These are phyloP conservation scores for Sparidentex hasta DNA, from an alignment of 2,797 vertebrate species.

Conservation along the genomic window DNA sequence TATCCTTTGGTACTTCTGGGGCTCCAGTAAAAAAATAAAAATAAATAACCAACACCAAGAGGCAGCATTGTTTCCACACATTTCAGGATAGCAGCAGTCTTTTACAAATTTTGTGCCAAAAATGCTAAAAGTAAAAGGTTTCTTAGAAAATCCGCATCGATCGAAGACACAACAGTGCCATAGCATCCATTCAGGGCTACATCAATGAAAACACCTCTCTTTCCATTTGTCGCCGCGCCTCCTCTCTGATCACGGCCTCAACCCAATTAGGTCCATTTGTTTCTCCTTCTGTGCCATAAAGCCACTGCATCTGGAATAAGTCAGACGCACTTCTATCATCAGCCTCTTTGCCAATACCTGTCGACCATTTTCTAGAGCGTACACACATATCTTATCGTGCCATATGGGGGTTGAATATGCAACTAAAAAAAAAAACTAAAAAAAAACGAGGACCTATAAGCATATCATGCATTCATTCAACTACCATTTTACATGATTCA, in stretches of 20 bases:
- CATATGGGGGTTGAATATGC: conserved; percentile 78
- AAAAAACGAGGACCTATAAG: conserved; percentile 52
- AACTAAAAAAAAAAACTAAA: conserved; percentile 44
- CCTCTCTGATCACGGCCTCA: conserved; percentile 42
- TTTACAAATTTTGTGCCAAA: neutral
- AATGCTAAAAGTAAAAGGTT: neutral
- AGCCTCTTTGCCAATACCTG: conserved; percentile 42
- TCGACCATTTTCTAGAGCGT: conserved; percentile 18
- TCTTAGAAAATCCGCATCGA: neutral
- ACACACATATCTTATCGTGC: conserved; percentile 63
- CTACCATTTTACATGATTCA: conserved; percentile 41
- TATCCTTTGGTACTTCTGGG: neutral
- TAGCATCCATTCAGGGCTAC: neutral
- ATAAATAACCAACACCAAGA: neutral
- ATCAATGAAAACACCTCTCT: neutral
- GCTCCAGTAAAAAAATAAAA: too few relatives aligned
- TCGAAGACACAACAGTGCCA: neutral
- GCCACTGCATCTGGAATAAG: conserved; percentile 21
- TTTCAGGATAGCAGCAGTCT: neutral
- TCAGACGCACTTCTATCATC: conserved; percentile 19
- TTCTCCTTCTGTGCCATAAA: conserved; percentile 64
- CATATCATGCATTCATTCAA: conserved; percentile 64
- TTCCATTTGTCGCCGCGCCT: neutral
- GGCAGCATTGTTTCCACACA: neutral
- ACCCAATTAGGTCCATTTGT: conserved; percentile 1